Conservation (phyloP, 2,797 vertebrate species). For the Tauraco hartlaubi region DNA sequence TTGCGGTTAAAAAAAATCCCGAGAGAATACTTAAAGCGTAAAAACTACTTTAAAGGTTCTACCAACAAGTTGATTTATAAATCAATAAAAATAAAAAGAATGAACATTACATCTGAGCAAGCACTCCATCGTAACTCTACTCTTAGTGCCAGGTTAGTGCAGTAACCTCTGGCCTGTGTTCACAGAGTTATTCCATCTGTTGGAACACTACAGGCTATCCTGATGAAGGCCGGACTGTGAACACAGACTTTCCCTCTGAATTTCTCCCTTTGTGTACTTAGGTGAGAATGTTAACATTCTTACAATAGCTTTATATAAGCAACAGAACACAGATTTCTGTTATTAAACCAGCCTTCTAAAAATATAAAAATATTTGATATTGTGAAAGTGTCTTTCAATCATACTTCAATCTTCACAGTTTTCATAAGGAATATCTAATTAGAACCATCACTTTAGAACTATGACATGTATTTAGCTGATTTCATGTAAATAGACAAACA, state of each 20-base stretch:
- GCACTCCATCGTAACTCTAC: neutral
- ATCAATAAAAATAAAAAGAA: conserved; percentile 40
- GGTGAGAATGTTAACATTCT: conserved; percentile 21
- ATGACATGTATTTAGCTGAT: conserved; percentile 39
- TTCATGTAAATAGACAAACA: conserved; percentile 57
- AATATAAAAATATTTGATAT: conserved; percentile 73
- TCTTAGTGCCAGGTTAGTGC: neutral
- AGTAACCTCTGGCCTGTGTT: neutral
- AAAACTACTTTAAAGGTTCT: conserved; percentile 36
- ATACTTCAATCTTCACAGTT: conserved; percentile 68
- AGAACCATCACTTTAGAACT: conserved; percentile 37
- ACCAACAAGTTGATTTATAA: conserved; percentile 25
- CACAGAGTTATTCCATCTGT: neutral
- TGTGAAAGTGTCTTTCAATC: conserved; percentile 59
- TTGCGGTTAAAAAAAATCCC: conserved; percentile 34
- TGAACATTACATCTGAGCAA: neutral
- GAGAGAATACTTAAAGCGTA: conserved; percentile 49
- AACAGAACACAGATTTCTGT: conserved; percentile 52
- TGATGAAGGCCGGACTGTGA: neutral
- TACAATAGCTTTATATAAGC: conserved; percentile 36
- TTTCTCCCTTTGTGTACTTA: neutral
- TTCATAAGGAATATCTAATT: conserved; percentile 54
- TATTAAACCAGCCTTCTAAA: conserved; percentile 63
- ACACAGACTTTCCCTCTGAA: neutral
- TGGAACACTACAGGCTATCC: neutral